Conservation (phyloP, 37 sponge, comb jelly and placozoan species). For the Diacarnus erythraeanus region DNA sequence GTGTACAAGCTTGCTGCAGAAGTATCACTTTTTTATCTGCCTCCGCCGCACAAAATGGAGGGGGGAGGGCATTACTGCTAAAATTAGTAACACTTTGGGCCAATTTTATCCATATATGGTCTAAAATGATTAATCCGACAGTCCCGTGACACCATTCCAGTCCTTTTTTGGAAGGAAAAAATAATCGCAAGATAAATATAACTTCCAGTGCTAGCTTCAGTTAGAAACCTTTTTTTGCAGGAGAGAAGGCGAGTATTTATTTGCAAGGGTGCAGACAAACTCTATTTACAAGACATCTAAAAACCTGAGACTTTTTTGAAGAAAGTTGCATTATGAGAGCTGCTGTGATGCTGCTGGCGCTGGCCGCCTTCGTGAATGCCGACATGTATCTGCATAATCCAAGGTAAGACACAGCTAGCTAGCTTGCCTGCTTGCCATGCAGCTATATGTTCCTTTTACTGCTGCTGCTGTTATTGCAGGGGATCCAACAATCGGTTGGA, state of each 20-base stretch:
- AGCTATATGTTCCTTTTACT: not conserved
- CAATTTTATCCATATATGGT: not conserved
- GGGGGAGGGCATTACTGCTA: not conserved
- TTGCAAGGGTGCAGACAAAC: not conserved
- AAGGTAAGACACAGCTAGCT: conserved; percentile 35
- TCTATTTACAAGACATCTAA: not conserved
- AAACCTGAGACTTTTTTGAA: not conserved
- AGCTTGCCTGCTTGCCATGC: not conserved
- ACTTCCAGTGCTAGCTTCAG: too few species aligned
- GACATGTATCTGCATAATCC: conserved; percentile 96
- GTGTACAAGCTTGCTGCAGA: not conserved
- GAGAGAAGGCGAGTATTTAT: not conserved
- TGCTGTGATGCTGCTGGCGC: conserved; percentile 34
- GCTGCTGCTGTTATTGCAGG: conserved; percentile 30
- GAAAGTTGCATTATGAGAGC: too few species aligned
- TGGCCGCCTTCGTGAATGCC: conserved; percentile 43
- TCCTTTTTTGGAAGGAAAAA: conserved; percentile 2
- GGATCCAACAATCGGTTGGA: conserved; percentile 97
- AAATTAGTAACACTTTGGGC: not conserved
- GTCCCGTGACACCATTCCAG: not conserved
- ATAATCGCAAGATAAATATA: too few species aligned
- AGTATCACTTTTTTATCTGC: not conserved
- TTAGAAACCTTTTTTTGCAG: not conserved
- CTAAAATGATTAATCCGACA: not conserved
- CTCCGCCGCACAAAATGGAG: not conserved